A percentile compares a stretch with the other conserved stretches of the same genome.
These are phyloP conservation scores for Knipowitschia caucasica DNA, from an alignment of 2,797 vertebrate genomes.

Conservation along the genomic window DNA sequence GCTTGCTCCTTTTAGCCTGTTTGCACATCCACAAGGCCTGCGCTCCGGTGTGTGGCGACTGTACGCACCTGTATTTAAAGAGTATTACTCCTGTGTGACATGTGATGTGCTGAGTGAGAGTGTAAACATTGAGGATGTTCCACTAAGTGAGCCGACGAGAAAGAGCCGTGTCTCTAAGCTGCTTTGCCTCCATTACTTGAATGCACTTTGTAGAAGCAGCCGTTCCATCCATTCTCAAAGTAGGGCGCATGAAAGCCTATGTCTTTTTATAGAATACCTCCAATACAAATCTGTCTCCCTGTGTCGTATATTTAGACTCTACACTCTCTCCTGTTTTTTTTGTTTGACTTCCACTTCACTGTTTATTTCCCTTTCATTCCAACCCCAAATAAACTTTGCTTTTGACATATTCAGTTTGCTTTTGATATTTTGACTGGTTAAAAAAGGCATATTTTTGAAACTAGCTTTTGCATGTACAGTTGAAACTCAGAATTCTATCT, in stretches of 20 bases:
- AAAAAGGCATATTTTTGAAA: too few relatives aligned
- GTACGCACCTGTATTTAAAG: constrained; percentile 25
- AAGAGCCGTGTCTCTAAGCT: constrained; percentile 22
- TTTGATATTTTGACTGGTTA: too few relatives aligned
- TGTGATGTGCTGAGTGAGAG: constrained; percentile 23
- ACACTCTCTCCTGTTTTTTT: constrained; percentile 1
- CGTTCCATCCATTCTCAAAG: constrained; percentile 36
- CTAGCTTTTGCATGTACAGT: too few relatives aligned
- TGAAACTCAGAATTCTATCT: too few relatives aligned
- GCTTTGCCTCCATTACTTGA: constrained; percentile 50
- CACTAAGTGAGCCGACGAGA: constrained; percentile 23
- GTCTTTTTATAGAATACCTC: constrained; percentile 48
- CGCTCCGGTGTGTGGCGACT: constrained; percentile 30
- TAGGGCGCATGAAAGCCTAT: constrained; percentile 49
- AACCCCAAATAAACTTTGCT: background rate
- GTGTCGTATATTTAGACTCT: constrained; percentile 15
- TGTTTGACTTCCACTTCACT: background rate
- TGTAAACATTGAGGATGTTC: constrained; percentile 30
- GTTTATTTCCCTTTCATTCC: background rate
- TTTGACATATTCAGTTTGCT: background rate
- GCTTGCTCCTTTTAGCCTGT: constrained; percentile 9
- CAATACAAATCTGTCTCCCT: constrained; percentile 30
- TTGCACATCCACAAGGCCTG: constrained; percentile 16
- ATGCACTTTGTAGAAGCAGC: constrained; percentile 32
- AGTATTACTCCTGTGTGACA: constrained; percentile 35